phyloP scores from a whole-genome alignment of 2,888 invertebrate species.

The Cactoblastis cactorum region DNA sequence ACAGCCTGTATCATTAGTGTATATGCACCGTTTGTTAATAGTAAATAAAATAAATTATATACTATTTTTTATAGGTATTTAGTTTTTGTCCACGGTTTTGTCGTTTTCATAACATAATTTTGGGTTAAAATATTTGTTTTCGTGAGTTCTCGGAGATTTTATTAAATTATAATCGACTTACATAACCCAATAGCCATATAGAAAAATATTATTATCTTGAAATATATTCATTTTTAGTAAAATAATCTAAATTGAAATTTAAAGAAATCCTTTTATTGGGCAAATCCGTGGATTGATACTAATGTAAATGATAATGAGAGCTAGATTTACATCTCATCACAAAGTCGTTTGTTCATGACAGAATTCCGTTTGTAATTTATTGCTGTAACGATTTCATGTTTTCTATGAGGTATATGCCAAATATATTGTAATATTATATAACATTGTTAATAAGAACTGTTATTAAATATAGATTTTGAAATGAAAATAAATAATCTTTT shows the following conservation, averaged over 20 bases:
- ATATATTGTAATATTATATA: conserved; percentile 76
- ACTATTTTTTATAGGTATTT: neutral
- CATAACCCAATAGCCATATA: too few relatives aligned
- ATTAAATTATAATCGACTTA: too few relatives aligned
- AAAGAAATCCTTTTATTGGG: too few relatives aligned
- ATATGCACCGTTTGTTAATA: conserved; percentile 23
- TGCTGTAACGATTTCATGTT: conserved; percentile 51
- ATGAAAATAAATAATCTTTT: conserved; percentile 30
- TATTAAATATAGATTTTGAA: conserved; percentile 74
- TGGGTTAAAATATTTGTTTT: too few relatives aligned
- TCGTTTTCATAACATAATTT: too few relatives aligned
- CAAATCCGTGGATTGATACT: neutral
- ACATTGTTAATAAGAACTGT: conserved; percentile 75
- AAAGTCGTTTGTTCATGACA: conserved; percentile 34
- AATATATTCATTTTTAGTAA: too few relatives aligned
- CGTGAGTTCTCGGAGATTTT: too few relatives aligned
- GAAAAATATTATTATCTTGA: too few relatives aligned
- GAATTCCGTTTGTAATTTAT: conserved; percentile 40
- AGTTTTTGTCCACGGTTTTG: too few relatives aligned
- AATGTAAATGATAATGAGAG: conserved; percentile 1
- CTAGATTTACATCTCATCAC: conserved; percentile 46
- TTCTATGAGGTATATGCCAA: conserved; percentile 73
- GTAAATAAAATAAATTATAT: conserved; percentile 16
- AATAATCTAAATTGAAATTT: too few relatives aligned
- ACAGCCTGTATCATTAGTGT: conserved; percentile 41